A percentile compares a stretch with the other conserved stretches of the same genome.
Evolutionary conservation across 1,140 invertebrate species (phyloP).

Genomic region (Drosophila novamexicana): DNA sequence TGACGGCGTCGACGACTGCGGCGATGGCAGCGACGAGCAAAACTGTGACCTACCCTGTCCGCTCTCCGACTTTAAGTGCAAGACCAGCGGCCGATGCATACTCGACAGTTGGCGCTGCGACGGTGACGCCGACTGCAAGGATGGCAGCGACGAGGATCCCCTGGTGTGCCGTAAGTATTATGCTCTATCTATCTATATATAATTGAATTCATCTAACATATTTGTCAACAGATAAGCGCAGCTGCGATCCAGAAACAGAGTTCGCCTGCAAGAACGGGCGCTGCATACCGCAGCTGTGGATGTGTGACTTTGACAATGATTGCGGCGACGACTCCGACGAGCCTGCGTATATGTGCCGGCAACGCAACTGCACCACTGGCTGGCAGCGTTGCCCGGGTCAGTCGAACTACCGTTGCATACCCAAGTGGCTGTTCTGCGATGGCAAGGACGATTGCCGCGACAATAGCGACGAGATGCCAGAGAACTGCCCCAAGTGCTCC

Average conservation of each 20-base stretch:
- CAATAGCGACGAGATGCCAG: conserved; percentile 94
- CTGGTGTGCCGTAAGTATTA: conserved; percentile 87
- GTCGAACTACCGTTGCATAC: conserved; percentile 96
- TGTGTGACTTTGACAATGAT: conserved; percentile 88
- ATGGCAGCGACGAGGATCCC: conserved; percentile 96
- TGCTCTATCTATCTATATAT: no score
- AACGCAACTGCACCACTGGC: conserved; percentile 95
- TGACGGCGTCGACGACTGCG: conserved; percentile 96
- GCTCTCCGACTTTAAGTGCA: conserved; percentile 97
- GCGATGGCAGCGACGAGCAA: conserved; percentile 92
- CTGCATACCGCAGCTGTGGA: conserved; percentile 98
- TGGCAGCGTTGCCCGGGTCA: conserved; percentile 96
- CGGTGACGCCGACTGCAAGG: conserved; percentile 96
- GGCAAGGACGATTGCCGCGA: conserved; percentile 97
- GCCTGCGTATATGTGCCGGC: conserved; percentile 95
- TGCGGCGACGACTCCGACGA: conserved; percentile 96
- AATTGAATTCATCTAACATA: neutral
- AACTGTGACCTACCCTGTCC: conserved; percentile 94
- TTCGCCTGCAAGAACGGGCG: conserved; percentile 95
- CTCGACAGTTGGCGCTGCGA: conserved; percentile 98
- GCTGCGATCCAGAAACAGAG: conserved; percentile 93
- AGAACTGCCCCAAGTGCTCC: conserved; percentile 95
- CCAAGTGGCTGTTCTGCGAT: conserved; percentile 97
- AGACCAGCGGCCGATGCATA: conserved; percentile 95
- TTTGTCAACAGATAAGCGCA: conserved; percentile 87